These are phyloP conservation scores for Lepidocyrtoides sp. DNA, from an alignment of 2,888 invertebrate species.

Conservation along the genomic window DNA sequence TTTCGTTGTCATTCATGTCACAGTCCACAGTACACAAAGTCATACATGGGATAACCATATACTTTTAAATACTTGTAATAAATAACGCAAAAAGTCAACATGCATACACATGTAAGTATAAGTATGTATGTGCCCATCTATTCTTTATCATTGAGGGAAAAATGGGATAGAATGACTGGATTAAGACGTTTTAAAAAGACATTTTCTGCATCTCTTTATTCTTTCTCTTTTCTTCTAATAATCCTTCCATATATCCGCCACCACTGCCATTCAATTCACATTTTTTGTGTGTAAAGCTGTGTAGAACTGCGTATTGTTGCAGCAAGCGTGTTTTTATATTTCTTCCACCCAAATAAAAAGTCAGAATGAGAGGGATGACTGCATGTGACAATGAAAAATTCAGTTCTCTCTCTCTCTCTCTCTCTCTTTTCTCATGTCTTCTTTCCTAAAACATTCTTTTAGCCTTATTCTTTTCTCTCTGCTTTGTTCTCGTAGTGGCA, in stretches of 20 bases:
- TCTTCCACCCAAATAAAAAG: constrained; percentile 71
- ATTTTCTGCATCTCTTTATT: constrained; percentile 75
- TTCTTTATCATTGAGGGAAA: constrained; percentile 45
- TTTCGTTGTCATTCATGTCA: constrained; percentile 28
- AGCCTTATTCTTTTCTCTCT: constrained; percentile 31
- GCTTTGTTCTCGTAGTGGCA: background rate
- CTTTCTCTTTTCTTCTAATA: constrained; percentile 58
- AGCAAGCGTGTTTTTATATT: constrained; percentile 42
- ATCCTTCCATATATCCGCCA: constrained; percentile 67
- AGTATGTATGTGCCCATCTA: constrained; percentile 2
- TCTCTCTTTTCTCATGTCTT: background rate
- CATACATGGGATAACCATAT: background rate
- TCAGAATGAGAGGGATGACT: constrained; percentile 78
- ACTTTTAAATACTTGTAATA: too few relatives aligned
- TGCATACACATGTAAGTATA: background rate
- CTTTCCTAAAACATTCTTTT: constrained; percentile 33
- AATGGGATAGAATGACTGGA: constrained; percentile 66
- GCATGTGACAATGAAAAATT: constrained; percentile 80
- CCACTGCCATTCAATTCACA: constrained; percentile 46
- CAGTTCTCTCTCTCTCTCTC: constrained; percentile 52
- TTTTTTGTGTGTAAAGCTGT: constrained; percentile 31
- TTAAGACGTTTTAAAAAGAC: constrained; percentile 76
- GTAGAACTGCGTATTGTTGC: background rate
- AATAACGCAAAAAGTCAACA: constrained; percentile 6
- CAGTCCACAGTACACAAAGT: background rate